A percentile compares a stretch with the other conserved stretches of the same genome.
These are phyloP conservation scores for Chloroceryle amazona DNA, from an alignment of 2,797 vertebrate genomes.

Conservation along the genomic window DNA sequence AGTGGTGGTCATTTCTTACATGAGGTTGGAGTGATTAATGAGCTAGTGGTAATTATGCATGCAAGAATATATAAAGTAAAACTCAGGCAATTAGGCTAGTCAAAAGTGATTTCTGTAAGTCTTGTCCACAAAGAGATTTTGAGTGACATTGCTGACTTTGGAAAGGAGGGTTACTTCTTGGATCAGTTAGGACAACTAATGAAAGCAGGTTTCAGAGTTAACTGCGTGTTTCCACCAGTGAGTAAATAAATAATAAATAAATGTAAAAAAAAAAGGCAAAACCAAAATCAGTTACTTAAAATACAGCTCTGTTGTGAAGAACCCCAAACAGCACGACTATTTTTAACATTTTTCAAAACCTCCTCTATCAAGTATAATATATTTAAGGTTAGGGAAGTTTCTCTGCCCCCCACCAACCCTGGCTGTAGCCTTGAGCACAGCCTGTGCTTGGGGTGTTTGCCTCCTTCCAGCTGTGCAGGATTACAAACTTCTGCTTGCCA, in stretches of 20 bases:
- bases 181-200: not conserved
- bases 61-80: not conserved
- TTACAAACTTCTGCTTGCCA: slow-evolving; percentile 4
- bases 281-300: not conserved
- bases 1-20: not conserved
- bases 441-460: not conserved
- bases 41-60: not conserved
- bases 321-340: not conserved
- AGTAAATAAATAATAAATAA: not conserved
- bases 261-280: not conserved
- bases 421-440: not conserved
- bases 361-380: not conserved
- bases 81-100: not conserved
- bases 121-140: not conserved
- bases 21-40: not conserved
- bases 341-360: not conserved
- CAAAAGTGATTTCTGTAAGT: not conserved
- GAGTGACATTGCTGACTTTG: not conserved
- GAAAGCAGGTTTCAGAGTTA: not conserved
- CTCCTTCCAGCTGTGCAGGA: not conserved
- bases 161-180: not conserved
- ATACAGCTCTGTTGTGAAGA: not conserved
- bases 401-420: not conserved
- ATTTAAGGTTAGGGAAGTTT: not conserved
- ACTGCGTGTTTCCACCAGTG: not conserved